Base-by-base conservation (phyloP, 2,888 invertebrate genomes). In the Idaea aversata region DNA sequence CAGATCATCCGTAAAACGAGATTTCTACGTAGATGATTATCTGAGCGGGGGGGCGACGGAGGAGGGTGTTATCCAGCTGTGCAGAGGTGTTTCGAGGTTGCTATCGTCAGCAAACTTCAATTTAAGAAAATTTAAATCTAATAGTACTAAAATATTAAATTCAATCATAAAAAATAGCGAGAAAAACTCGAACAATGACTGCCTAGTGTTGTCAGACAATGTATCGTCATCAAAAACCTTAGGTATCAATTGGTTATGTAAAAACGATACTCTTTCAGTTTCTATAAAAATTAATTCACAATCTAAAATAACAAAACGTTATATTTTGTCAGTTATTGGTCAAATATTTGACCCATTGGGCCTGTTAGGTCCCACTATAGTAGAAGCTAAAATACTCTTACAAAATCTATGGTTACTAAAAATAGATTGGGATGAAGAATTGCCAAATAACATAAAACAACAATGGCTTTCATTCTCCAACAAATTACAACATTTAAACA, bases 21-120 rank as follows among this genome's bases (percentile, higher is more conserved):
- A 76, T 38, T 74, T 75, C 61, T 75, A 72, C 61, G 70, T 75
- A 5, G 75, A 76, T 25, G 77, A 78, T 67, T 73, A 69, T 58
- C 62, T 77, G n/a, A 64, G 67, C 15, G 75, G 77, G 6, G 66
- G 63, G 2, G 47, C 60, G 6, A 63, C 70, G 0, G 61, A 67
- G 6, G 63, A 71, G 15, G 38, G 61, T 34, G 62, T 66, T 3
- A 64, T 72, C 10, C 15, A 62, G 5, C 59, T 71, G 34, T 69
- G 71, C 62, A 65, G 70, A 66, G 67, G 65, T 0, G 74, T 75
- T 3, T 69, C 65, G 4, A 61, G 64, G 5, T 66, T 34, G n/a
- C 66, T 77, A n/a, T 6, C 65, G 15, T 66, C 70, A 7, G 76
- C 74, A 0, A 63, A 72, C 6, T 73, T 72, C 65, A 65, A 75